Conservation (phyloP, 2,797 vertebrate species). For the Micromesistius poutassou region DNA sequence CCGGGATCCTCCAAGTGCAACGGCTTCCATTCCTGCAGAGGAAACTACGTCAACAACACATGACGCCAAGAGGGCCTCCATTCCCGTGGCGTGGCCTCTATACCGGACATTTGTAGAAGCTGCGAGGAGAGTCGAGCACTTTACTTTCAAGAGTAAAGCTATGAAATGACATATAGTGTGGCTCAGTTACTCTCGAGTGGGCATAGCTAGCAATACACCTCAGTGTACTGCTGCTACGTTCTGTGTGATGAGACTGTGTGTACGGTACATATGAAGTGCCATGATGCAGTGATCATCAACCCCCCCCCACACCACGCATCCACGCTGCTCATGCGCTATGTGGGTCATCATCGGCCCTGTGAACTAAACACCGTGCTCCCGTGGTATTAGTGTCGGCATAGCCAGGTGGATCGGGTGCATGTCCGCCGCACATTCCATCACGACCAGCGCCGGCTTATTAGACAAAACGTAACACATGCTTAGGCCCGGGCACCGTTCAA, state of each 20-base stretch:
- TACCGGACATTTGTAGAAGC: background rate
- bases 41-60: slow-evolving; percentile 46
- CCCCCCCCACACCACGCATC: no score
- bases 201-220: background rate
- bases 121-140: background rate
- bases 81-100: background rate
- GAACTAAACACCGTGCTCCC: background rate
- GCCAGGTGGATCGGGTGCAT: background rate
- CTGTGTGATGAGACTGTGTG: background rate
- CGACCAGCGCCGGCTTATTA: background rate
- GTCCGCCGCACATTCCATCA: background rate
- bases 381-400: background rate
- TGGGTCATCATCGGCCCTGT: background rate
- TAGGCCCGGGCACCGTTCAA: background rate
- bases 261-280: background rate
- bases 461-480: background rate
- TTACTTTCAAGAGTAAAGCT: background rate
- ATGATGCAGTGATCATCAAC: background rate
- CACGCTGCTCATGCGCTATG: no score
- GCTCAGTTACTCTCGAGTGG: background rate
- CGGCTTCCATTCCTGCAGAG: slow-evolving; percentile 58
- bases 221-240: no score
- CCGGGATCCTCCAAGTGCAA: slow-evolving; percentile 45
- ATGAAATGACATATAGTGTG: background rate
- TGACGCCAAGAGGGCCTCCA: background rate